Conservation (phyloP, 2,113 vertebrate genomes). For the Felis catus region DNA sequence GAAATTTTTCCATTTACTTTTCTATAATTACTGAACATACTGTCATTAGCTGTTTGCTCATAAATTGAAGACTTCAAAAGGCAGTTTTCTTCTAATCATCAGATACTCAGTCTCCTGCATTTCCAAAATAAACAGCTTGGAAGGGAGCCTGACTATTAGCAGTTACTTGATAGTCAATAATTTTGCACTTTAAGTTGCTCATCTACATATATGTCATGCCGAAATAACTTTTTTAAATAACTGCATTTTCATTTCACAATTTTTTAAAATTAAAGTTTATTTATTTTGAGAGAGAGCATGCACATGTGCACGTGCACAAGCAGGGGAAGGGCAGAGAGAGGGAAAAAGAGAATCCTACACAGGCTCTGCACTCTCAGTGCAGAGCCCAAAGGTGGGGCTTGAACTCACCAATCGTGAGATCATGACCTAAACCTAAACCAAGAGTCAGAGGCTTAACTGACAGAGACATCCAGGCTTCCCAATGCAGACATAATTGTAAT, state of each 20-base stretch:
- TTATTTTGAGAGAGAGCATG: too few species aligned
- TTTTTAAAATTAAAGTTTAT: too few species aligned
- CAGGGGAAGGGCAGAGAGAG: too few species aligned
- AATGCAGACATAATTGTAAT: not conserved
- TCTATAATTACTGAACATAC: not conserved
- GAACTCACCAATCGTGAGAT: too few species aligned
- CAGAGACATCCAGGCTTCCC: too few species aligned
- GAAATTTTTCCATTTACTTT: not conserved
- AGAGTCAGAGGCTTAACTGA: too few species aligned
- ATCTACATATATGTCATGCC: not conserved
- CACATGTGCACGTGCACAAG: too few species aligned
- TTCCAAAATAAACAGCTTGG: constrained; percentile 11
- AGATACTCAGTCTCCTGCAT: not conserved
- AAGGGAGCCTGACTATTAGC: not conserved
- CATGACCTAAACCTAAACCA: too few species aligned
- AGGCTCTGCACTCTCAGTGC: too few species aligned
- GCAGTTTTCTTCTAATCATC: not conserved
- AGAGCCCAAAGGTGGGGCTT: too few species aligned
- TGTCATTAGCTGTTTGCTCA: not conserved
- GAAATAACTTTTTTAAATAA: not conserved
- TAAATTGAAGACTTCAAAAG: not conserved
- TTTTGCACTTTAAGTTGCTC: not conserved
- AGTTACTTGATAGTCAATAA: not conserved
- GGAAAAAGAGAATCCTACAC: too few species aligned
- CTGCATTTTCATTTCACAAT: too few species aligned